Percentiles rank a stretch among this genome's conserved stretches.
Evolutionary conservation across 2,113 vertebrate species (phyloP).

Genomic region (Capreolus pygargus): DNA sequence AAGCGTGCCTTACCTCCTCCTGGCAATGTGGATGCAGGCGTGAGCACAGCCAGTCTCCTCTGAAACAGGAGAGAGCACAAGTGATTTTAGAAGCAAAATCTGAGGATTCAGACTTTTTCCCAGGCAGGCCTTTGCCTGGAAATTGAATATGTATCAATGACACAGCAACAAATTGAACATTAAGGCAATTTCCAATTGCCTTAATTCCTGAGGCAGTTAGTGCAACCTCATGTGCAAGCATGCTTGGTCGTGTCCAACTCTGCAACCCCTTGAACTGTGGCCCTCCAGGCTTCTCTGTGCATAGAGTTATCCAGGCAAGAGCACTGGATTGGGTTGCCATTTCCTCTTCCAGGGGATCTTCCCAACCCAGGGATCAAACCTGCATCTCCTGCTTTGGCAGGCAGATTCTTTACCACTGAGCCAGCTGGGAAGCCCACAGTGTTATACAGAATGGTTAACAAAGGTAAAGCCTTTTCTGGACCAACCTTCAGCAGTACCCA

Average conservation of each 20-base stretch:
- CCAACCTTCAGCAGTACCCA: accelerated
- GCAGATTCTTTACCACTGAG: background rate
- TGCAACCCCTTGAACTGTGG: background rate
- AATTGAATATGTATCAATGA: background rate
- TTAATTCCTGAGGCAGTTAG: background rate
- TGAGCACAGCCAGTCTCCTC: background rate
- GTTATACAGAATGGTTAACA: background rate
- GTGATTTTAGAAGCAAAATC: background rate
- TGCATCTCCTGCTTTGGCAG: background rate
- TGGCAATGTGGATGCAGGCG: accelerated
- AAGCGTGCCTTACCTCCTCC: background rate
- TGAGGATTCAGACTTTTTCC: background rate
- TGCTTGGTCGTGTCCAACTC: background rate
- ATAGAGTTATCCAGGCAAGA: background rate
- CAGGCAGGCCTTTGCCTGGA: background rate
- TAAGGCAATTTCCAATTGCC: background rate
- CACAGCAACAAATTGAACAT: background rate
- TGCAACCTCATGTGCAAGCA: background rate
- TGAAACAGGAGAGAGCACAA: background rate
- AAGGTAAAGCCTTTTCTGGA: background rate
- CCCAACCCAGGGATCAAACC: background rate
- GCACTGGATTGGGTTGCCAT: background rate
- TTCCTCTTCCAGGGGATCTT: background rate
- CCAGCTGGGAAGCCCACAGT: background rate
- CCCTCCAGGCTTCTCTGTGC: background rate